Percentiles rank a stretch among this genome's conserved stretches.
phyloP scores from a whole-genome alignment of 2,113 vertebrate species.

The Alces alces region DNA sequence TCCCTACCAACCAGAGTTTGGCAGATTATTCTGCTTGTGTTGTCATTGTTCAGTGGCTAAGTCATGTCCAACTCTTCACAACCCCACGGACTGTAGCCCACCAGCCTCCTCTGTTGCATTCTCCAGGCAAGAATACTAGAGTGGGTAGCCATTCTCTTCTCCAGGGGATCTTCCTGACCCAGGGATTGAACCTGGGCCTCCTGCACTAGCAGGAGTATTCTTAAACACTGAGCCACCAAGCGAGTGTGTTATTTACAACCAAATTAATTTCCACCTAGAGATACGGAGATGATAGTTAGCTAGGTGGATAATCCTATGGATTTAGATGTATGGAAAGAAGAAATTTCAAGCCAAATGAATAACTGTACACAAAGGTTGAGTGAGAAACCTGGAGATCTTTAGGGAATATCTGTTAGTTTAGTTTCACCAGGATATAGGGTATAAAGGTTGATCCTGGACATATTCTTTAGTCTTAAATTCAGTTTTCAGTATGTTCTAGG shows the following conservation, averaged over 20 bases:
- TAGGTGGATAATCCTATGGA: neutral
- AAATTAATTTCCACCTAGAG: neutral
- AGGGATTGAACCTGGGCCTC: neutral
- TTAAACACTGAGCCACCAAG: neutral
- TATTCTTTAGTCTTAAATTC: neutral
- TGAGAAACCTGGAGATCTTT: neutral
- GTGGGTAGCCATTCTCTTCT: neutral
- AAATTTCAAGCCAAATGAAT: neutral
- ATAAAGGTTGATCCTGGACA: neutral
- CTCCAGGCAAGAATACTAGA: neutral
- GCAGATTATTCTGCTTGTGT: neutral
- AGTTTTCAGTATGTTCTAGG: neutral
- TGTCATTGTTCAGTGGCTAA: neutral
- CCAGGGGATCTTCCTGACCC: neutral
- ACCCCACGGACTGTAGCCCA: neutral
- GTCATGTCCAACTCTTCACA: neutral
- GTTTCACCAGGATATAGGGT: neutral
- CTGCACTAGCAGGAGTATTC: neutral
- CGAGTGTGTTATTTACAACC: neutral
- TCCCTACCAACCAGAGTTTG: neutral
- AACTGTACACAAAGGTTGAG: neutral
- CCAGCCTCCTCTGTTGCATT: neutral
- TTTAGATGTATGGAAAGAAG: neutral
- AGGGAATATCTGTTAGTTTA: neutral
- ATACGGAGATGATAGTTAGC: neutral